Conservation (phyloP, 2,888 invertebrate genomes). For the Drosophila kanekoi region DNA sequence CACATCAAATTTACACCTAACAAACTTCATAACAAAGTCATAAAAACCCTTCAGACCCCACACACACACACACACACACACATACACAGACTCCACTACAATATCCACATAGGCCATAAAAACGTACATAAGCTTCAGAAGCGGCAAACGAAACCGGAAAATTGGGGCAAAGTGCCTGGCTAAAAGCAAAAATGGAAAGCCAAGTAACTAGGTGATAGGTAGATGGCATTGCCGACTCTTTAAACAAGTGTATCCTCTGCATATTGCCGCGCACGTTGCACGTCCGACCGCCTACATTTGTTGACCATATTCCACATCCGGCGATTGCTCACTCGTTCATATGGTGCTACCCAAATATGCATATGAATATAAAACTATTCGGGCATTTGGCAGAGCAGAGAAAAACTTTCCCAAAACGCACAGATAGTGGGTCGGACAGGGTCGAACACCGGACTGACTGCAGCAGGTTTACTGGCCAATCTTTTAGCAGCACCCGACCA, state of each 20-base stretch:
- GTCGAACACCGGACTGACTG: neutral
- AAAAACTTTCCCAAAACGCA: constrained; percentile 42
- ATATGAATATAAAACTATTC: constrained; percentile 79
- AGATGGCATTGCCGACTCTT: constrained; percentile 49
- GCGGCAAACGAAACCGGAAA: constrained; percentile 32
- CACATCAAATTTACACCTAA: constrained; percentile 79
- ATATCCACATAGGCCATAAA: constrained; percentile 52
- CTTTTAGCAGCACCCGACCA: constrained; percentile 21
- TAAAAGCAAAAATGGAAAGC: constrained; percentile 38
- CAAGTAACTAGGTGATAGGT: constrained; percentile 38
- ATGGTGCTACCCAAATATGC: constrained; percentile 66
- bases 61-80: no score
- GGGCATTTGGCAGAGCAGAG: constrained; percentile 51
- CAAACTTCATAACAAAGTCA: constrained; percentile 79
- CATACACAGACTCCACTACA: constrained; percentile 2
- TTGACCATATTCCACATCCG: constrained; percentile 42
- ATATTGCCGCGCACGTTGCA: constrained; percentile 10
- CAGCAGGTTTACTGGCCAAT: constrained; percentile 25
- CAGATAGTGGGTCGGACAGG: neutral
- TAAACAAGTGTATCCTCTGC: constrained; percentile 58
- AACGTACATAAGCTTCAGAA: constrained; percentile 54
- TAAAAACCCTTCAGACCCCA: constrained; percentile 52
- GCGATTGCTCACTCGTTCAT: constrained; percentile 60
- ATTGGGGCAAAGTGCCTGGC: constrained; percentile 24
- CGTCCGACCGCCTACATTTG: neutral